Conservation (phyloP, 2,888 invertebrate species). For the Steromphala cineraria region DNA sequence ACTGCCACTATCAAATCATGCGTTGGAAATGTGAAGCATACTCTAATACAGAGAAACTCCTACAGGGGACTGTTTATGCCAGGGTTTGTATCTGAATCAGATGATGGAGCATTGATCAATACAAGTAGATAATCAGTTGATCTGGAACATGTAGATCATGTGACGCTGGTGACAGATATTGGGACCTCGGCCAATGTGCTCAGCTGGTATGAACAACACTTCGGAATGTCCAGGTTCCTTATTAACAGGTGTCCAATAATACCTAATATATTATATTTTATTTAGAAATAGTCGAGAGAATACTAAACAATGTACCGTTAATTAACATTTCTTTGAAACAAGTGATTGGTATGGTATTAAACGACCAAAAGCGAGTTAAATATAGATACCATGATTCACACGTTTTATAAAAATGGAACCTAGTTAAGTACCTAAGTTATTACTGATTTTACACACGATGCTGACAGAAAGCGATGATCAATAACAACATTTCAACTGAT, state of each 20-base stretch:
- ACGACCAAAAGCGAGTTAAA: too few relatives aligned
- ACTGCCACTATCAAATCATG: conserved; percentile 74
- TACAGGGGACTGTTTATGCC: conserved; percentile 75
- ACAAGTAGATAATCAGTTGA: conserved; percentile 3
- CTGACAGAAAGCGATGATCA: too few relatives aligned
- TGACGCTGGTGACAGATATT: conserved; percentile 73
- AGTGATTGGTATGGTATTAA: too few relatives aligned
- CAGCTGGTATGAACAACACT: conserved; percentile 75
- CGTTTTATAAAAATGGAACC: too few relatives aligned
- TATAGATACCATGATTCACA: too few relatives aligned
- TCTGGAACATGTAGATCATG: conserved; percentile 75
- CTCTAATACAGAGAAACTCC: conserved; percentile 73
- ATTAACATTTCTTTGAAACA: too few relatives aligned
- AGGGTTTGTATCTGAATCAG: conserved; percentile 59
- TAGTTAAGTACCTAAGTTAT: too few relatives aligned
- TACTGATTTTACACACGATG: too few relatives aligned
- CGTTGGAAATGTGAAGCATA: conserved; percentile 76
- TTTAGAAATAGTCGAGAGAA: too few relatives aligned
- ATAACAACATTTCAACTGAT: too few relatives aligned
- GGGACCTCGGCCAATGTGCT: conserved; percentile 72
- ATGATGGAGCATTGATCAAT: neutral
- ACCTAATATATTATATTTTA: too few relatives aligned
- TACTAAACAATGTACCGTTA: too few relatives aligned
- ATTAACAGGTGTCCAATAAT: conserved; percentile 69
- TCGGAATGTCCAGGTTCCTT: conserved; percentile 76